Percentiles rank a stretch among this genome's conserved stretches.
Evolutionary conservation across 2,797 vertebrate species (phyloP).

Genomic region (Novumbra hubbsi): DNA sequence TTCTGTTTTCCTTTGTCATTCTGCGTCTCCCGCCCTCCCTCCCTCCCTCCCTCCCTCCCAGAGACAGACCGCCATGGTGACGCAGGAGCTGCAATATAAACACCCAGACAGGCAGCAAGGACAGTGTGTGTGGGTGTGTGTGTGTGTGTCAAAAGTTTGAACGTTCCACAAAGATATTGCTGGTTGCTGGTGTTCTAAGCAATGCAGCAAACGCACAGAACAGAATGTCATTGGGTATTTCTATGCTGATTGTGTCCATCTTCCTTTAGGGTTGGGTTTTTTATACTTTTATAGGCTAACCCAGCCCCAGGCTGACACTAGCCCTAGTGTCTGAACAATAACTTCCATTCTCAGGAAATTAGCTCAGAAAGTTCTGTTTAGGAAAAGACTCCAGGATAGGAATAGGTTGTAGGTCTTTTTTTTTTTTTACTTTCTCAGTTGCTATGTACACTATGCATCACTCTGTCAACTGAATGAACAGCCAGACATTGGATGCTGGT

Average conservation of each 20-base stretch:
- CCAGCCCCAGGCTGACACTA: neutral
- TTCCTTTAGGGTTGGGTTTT: no score
- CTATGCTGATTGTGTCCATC: no score
- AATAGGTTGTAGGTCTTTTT: neutral
- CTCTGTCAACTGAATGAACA: neutral
- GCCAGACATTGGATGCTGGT: no score
- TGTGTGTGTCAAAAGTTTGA: neutral
- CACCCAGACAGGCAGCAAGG: slow-evolving; percentile 1
- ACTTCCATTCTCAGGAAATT: slow-evolving; percentile 50
- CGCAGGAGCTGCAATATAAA: neutral
- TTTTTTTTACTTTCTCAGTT: slow-evolving; percentile 10
- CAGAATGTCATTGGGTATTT: no score
- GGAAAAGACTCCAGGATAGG: neutral
- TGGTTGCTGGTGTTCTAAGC: no score
- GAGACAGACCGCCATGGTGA: neutral
- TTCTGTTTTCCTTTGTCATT: neutral
- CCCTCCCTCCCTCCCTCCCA: neutral
- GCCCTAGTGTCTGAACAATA: slow-evolving; percentile 27
- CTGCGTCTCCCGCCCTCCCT: neutral
- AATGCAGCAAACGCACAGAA: no score
- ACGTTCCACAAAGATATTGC: no score
- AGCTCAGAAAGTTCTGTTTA: slow-evolving; percentile 6
- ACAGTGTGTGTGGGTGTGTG: neutral
- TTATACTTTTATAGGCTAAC: neutral
- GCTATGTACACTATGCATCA: slow-evolving; percentile 5